Evolutionary conservation across 2,888 invertebrate genomes (phyloP).

Genomic region (Cacoxenus indagator): DNA sequence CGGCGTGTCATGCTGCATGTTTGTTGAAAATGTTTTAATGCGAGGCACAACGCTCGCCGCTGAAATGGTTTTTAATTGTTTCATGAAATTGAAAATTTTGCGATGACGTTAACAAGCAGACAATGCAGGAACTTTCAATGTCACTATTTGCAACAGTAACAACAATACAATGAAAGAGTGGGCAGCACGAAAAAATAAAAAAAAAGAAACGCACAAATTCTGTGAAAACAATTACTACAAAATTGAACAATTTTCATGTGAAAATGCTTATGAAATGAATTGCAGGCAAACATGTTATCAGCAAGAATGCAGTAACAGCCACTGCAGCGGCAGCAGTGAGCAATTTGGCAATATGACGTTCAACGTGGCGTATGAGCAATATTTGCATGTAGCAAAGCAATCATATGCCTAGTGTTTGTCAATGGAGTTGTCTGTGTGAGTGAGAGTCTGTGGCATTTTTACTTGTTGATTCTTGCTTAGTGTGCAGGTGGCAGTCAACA

Average conservation of each 20-base stretch:
- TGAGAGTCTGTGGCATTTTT: background rate
- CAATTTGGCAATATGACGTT: background rate
- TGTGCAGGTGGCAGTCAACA: background rate
- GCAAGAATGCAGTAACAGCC: no score
- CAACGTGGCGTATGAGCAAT: constrained; percentile 15
- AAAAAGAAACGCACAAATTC: background rate
- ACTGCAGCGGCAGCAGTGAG: background rate
- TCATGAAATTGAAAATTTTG: constrained; percentile 52
- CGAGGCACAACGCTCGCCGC: background rate
- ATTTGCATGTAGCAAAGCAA: constrained; percentile 7
- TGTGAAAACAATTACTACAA: constrained; percentile 5
- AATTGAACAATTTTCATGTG: constrained; percentile 10
- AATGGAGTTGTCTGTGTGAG: background rate
- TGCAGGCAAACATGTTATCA: constrained; percentile 5
- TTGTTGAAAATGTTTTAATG: background rate
- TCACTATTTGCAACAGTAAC: background rate
- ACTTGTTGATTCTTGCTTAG: constrained; percentile 2
- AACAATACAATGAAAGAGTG: background rate
- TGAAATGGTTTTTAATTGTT: constrained; percentile 62
- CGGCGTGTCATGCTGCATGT: background rate
- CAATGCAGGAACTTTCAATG: background rate
- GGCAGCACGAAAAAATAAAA: background rate
- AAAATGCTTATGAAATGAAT: constrained; percentile 5
- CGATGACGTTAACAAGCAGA: constrained; percentile 2
- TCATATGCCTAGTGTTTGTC: background rate